Conservation (phyloP, 1,140 invertebrate species). For the Drosophila leontia region DNA sequence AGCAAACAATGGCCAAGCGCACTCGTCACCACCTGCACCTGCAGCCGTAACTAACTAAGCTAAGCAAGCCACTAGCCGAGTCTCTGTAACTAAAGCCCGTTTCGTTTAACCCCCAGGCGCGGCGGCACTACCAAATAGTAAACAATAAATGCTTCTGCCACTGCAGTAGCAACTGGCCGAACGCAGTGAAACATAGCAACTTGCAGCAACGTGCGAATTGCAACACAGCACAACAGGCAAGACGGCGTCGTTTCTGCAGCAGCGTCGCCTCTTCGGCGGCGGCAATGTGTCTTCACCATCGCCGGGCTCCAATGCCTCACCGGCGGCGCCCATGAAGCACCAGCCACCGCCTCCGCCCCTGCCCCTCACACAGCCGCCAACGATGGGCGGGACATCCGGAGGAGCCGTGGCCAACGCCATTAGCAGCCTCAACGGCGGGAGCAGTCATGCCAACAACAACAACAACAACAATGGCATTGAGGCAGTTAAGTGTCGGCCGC, state of each 20-base stretch:
- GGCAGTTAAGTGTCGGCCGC: conserved; percentile 54
- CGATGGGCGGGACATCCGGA: conserved; percentile 25
- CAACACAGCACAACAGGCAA: conserved; percentile 39
- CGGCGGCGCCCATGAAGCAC: conserved; percentile 54
- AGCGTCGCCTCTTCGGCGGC: conserved; percentile 70
- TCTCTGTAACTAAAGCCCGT: conserved; percentile 5
- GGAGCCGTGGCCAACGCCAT: conserved; percentile 54
- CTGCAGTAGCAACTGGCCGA: conserved; percentile 6
- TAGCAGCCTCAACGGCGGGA: conserved; percentile 44
- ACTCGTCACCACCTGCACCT: background rate
- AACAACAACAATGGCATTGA: conserved; percentile 33
- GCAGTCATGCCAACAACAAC: conserved; percentile 27
- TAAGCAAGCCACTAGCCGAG: background rate
- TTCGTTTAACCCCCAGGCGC: conserved; percentile 8
- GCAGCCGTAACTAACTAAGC: conserved; percentile 1
- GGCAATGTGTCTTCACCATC: conserved; percentile 48
- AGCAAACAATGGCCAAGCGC: conserved; percentile 3
- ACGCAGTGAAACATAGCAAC: conserved; percentile 4
- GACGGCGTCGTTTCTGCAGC: conserved; percentile 76
- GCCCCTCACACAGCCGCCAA: conserved; percentile 58
- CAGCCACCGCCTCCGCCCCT: conserved; percentile 59
- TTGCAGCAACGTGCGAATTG: conserved; percentile 10
- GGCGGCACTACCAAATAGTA: background rate
- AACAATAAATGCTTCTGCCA: conserved; percentile 7
- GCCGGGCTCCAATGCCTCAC: conserved; percentile 6